phyloP scores from a whole-genome alignment of 2,888 invertebrate species.

The Julus scanicus region DNA sequence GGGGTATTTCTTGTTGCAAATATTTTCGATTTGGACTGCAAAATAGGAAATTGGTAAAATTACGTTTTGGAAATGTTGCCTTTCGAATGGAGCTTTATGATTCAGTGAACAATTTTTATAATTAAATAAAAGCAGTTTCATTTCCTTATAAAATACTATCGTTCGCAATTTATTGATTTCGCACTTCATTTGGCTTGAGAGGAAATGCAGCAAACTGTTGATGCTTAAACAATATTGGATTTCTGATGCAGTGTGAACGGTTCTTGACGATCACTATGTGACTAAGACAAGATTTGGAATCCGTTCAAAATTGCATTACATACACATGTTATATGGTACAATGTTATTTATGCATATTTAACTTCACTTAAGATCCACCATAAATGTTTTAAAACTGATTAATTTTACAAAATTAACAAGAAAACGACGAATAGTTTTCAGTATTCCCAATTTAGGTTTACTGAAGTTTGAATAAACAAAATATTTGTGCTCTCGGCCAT shows the following conservation, averaged over 20 bases:
- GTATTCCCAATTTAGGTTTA: too few species aligned
- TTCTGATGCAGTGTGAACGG: not conserved
- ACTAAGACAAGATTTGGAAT: not conserved
- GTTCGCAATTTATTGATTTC: not conserved
- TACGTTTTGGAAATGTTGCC: not conserved
- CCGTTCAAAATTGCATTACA: too few species aligned
- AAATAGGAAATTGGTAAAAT: not conserved
- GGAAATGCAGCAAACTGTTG: not conserved
- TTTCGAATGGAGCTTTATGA: not conserved
- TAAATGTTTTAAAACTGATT: too few species aligned
- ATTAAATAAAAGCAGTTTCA: not conserved
- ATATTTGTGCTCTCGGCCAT: too few species aligned
- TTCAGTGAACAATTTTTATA: slow-evolving; percentile 33
- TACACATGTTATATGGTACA: too few species aligned
- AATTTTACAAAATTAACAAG: too few species aligned
- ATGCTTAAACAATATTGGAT: not conserved
- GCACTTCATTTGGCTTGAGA: not conserved
- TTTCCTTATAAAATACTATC: not conserved
- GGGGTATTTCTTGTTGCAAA: not conserved
- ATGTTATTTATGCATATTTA: too few species aligned
- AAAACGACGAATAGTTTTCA: too few species aligned
- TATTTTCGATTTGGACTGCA: not conserved
- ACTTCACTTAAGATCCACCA: too few species aligned
- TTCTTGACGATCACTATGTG: not conserved
- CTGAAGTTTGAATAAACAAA: too few species aligned